Conservation (phyloP, 2,888 invertebrate species). For the Theretra japonica region DNA sequence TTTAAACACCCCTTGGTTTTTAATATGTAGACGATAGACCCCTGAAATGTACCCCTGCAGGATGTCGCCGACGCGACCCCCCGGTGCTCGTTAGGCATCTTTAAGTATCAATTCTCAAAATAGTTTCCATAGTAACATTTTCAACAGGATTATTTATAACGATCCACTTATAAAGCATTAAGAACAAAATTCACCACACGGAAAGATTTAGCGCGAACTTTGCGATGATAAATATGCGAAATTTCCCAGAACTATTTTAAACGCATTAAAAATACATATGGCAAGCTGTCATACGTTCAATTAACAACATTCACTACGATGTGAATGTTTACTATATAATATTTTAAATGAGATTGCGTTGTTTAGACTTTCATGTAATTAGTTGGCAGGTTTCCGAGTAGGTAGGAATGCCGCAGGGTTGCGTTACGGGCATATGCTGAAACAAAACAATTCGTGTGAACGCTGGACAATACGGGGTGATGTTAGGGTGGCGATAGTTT, state of each 20-base stretch:
- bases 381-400: conserved; percentile 80
- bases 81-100: too few species aligned
- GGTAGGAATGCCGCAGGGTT: conserved; percentile 67
- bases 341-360: conserved; percentile 48
- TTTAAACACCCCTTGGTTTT: too few species aligned
- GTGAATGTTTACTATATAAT: conserved; percentile 44
- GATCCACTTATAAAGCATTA: neutral
- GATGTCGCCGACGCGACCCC: too few species aligned
- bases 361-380: conserved; percentile 58
- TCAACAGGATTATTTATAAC: too few species aligned
- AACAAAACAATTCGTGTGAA: conserved; percentile 80
- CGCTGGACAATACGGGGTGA: conserved; percentile 74
- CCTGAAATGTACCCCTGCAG: too few species aligned
- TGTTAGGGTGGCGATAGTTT: conserved; percentile 50
- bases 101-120: too few species aligned
- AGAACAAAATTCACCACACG: neutral
- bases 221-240: neutral
- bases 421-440: conserved; percentile 66
- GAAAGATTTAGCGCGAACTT: neutral
- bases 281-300: conserved; percentile 10
- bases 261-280: neutral
- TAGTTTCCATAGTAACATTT: too few species aligned
- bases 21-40: too few species aligned
- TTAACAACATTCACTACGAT: conserved; percentile 33
- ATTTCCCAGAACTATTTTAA: neutral